Evolutionary conservation across 2,113 vertebrate genomes (phyloP).

Genomic region (Hiodon tergisus): DNA sequence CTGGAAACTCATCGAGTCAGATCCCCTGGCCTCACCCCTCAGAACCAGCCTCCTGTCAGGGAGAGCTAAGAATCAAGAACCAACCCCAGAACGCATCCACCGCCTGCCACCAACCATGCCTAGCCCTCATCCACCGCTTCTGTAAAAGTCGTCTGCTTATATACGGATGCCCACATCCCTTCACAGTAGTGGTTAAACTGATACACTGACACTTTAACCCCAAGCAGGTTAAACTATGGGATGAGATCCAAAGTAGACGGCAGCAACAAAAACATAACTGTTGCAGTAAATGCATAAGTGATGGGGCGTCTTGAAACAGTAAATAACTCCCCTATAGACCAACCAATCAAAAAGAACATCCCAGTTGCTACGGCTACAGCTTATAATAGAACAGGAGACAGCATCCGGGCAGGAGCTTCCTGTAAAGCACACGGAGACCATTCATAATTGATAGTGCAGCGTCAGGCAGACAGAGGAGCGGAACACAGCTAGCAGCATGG

Average conservation of each 20-base stretch:
- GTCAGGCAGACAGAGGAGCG: conserved; percentile 31
- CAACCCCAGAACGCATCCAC: conserved; percentile 17
- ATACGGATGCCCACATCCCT: too few species aligned
- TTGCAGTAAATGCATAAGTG: too few species aligned
- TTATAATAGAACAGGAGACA: neutral
- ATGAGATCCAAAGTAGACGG: too few species aligned
- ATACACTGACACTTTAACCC: too few species aligned
- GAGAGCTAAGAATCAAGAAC: conserved; percentile 6
- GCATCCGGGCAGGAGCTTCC: conserved; percentile 31
- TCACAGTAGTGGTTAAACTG: too few species aligned
- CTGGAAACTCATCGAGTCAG: conserved; percentile 98
- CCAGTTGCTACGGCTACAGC: conserved; percentile 32
- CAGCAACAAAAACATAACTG: too few species aligned
- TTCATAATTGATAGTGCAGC: conserved; percentile 50
- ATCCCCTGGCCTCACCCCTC: conserved; percentile 76
- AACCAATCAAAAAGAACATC: conserved; percentile 16
- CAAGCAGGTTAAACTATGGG: too few species aligned
- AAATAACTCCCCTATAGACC: neutral
- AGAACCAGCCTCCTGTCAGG: conserved; percentile 71
- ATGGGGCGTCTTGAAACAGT: neutral
- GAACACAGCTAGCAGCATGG: conserved; percentile 1
- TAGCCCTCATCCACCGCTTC: neutral
- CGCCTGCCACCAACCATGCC: conserved; percentile 4
- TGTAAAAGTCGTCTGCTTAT: too few species aligned
- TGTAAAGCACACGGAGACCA: conserved; percentile 41